Base-by-base conservation (phyloP, 2,888 invertebrate genomes). In the Lithophane leautieri region DNA sequence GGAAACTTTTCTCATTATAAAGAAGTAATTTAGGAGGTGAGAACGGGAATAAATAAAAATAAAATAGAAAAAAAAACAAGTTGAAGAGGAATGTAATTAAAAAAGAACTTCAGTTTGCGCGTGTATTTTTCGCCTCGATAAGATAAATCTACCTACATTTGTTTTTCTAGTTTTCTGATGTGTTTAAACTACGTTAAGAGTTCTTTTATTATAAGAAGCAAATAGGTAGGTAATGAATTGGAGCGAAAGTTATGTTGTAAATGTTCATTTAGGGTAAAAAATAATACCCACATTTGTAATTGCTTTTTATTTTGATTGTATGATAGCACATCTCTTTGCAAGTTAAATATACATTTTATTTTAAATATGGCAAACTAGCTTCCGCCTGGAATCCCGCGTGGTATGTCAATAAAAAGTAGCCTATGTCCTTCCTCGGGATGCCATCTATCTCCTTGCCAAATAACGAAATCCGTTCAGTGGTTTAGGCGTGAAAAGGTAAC, bases 1-100 rank as follows among this genome's bases (percentile, higher is more conserved):
- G 74, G 74, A 90, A 94, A 94, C 92, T 94, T 94, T 93, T 90
- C 93, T 93, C 94, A 93, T 94, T 94, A 94, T 90, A 90, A 77
- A 86, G 85, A 91, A 91, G 91, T 88, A 89, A 91, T 90, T 90
- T 90, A 92, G 89, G 89, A 93, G 91, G 92, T 92, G 92, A 90
- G 90, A 89, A 89, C 61, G 76, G 74, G 85, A 88, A 89, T 89
- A 90, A 90, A 82, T 70, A 89, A 89, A 89, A 89, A 89, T 87
- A 84, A 87, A 86, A 86, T 86, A 89, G 89, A 76, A 88, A 89
- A 88, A 88, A 89, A 92, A 87, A 88, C 86, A 88, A 85, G 86
- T 86, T 87, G 84, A 88, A 88, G 87, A 89, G 86, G 91, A 91
- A 93, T 92, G 91, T 92, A 94, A 94, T 94, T 94, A 94, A 94